Evolutionary conservation across 2,113 vertebrate genomes (phyloP), one percentile per base, ranked within the genome.

Genomic region (Cyphomyrus plagiostoma): DNA sequence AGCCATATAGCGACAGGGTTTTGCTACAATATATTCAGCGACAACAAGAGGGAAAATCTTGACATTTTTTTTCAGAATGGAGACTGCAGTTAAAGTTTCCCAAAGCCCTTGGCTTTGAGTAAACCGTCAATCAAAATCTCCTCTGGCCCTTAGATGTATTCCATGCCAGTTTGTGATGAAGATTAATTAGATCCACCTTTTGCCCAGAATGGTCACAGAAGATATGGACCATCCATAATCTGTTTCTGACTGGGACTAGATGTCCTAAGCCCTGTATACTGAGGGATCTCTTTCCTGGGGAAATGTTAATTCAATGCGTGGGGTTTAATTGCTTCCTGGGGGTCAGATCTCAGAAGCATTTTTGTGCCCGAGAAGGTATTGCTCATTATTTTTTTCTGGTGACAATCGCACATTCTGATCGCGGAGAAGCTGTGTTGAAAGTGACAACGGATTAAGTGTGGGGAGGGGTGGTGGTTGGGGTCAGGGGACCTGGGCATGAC

Each of bases 151-250:
- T 50, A 90, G 89, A 0, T 77, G 90, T 91, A 89, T 91, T 66
- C 56, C 30, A 83, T 90, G 88, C 70, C 91, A 39, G 90, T 91
- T 88, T 90, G 93, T 91, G 83, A 52, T n/a, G n/a, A 88, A 92
- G 88, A 92, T 93, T 90, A 95, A 96, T 95, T 93, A 95, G 90
- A 91, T 94, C 95, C 92, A 95, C 93, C 92, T 96, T 95, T 92
- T 93, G 92, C 88, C 93, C 93, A 91, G 93, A 92, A 90, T 89
- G 84, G 90, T 89, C 92, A 91, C 91, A 94, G 96, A 95, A 90
- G 94, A 96, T 96, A 94, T 94, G 94, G 95, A 93, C 94, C 93
- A 86, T 93, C 85, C 91, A 74, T 95, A 93, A 94, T 93, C 92
- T 91, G 89, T 91, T 90, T 93, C 92, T 92, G 90, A 91, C 0